These are phyloP conservation scores for Pollachius pollachius DNA, from an alignment of 2,113 vertebrate genomes.

Conservation along the genomic window DNA sequence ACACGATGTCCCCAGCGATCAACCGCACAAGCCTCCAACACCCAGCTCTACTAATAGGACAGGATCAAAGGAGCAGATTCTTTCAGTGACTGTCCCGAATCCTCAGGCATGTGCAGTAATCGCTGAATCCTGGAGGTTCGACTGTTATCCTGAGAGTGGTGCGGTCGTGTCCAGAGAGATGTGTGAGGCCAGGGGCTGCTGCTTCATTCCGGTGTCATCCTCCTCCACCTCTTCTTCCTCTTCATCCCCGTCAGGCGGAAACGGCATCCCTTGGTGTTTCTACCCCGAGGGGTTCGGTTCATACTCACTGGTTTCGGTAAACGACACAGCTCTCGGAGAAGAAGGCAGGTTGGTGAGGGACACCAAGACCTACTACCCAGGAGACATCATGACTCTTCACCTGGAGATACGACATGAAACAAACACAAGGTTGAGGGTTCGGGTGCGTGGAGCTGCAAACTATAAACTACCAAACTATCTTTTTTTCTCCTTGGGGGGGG, in stretches of 20 bases:
- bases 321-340: constrained; percentile 69
- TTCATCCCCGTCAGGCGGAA: background rate
- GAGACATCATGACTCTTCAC: constrained; percentile 74
- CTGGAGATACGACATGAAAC: constrained; percentile 78
- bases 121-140: constrained; percentile 75
- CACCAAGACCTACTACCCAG: constrained; percentile 80
- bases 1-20: constrained; percentile 37
- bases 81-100: accelerated
- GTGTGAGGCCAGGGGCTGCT: constrained; percentile 82
- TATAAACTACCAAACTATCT: background rate
- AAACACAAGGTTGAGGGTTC: constrained; percentile 73
- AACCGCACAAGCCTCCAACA: constrained; percentile 35
- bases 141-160: constrained; percentile 81
- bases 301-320: constrained; percentile 72
- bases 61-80: background rate
- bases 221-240: accelerated
- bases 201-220: constrained; percentile 67
- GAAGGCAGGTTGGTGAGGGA: constrained; percentile 69
- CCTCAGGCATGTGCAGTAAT: constrained; percentile 61
- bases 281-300: constrained; percentile 81
- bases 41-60: constrained; percentile 29
- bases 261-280: constrained; percentile 84
- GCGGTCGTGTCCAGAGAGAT: constrained; percentile 79
- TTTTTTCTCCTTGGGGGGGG: background rate
- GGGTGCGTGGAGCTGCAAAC: constrained; percentile 66